Percentiles rank a stretch among this genome's conserved stretches.
phyloP scores from a whole-genome alignment of 2,797 vertebrate genomes.

The Oreochromis grahami region DNA sequence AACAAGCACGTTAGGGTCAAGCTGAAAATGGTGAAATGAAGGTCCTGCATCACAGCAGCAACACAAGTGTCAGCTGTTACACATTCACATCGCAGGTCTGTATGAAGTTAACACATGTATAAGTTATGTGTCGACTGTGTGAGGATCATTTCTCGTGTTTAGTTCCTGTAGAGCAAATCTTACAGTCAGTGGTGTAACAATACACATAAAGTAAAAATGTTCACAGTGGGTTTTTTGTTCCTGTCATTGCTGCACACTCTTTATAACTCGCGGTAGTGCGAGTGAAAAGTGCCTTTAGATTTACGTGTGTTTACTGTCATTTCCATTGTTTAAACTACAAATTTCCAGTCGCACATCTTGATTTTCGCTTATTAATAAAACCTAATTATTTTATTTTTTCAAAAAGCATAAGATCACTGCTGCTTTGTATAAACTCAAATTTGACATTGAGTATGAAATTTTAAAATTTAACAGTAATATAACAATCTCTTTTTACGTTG shows the following conservation, averaged over 20 bases:
- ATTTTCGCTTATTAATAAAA: background rate
- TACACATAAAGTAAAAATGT: background rate
- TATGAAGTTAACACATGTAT: background rate
- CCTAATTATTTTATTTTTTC: background rate
- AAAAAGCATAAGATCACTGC: background rate
- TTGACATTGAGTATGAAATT: background rate
- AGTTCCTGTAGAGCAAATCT: background rate
- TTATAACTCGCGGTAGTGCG: background rate
- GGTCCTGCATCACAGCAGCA: background rate
- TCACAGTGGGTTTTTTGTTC: background rate
- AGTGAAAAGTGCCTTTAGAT: background rate
- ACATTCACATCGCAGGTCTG: background rate
- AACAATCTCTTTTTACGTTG: background rate
- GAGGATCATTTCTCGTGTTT: background rate
- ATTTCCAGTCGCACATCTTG: background rate
- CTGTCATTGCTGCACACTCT: background rate
- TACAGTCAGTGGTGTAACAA: background rate
- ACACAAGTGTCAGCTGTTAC: background rate
- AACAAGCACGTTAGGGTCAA: conserved; percentile 10
- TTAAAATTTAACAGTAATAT: background rate
- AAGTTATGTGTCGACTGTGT: background rate
- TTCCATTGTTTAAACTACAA: background rate
- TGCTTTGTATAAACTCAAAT: background rate
- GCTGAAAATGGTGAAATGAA: background rate
- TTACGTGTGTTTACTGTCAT: no score